A percentile compares a stretch with the other conserved stretches of the same genome.
Conservation (phyloP, 2,113 vertebrate species). For the Fukomys damarensis region DNA sequence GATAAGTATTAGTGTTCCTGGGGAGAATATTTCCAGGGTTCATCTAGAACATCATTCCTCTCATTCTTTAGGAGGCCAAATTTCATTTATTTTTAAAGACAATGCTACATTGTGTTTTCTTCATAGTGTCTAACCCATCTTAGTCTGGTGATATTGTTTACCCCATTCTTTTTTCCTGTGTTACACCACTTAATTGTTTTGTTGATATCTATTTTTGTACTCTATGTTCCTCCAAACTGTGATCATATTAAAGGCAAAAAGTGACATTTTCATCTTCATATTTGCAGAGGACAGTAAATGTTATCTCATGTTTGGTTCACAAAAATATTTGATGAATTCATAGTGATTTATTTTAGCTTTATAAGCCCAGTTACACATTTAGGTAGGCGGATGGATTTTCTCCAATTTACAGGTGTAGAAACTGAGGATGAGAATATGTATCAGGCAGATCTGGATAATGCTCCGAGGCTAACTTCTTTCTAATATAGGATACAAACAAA, state of each 20-base stretch:
- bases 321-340: background rate
- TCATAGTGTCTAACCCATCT: background rate
- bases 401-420: background rate
- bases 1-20: background rate
- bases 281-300: background rate
- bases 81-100: background rate
- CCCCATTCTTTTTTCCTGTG: background rate
- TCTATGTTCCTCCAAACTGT: background rate
- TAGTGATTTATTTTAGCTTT: background rate
- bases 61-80: background rate
- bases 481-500: background rate
- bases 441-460: background rate
- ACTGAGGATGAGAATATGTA: background rate
- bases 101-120: background rate
- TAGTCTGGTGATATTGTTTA: too few relatives aligned
- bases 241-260: background rate
- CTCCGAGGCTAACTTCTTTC: background rate
- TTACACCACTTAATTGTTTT: background rate
- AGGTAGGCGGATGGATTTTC: background rate
- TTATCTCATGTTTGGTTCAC: background rate
- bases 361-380: background rate
- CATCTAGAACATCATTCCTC: background rate
- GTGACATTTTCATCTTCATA: background rate
- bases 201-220: background rate
- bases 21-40: background rate